phyloP scores from a whole-genome alignment of 2,797 vertebrate genomes.

The Hemitrygon akajei region DNA sequence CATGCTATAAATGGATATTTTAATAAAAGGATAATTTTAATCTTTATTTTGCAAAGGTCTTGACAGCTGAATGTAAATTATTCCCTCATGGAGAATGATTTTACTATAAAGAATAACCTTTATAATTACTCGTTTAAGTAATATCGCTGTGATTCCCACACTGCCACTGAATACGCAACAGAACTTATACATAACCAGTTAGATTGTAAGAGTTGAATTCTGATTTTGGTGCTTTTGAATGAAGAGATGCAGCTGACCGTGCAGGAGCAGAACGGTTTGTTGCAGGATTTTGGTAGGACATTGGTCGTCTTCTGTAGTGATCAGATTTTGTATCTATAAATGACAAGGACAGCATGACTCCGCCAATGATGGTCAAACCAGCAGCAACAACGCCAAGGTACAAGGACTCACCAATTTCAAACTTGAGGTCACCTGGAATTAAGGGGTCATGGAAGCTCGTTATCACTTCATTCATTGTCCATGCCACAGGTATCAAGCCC shows the following conservation, averaged over 20 bases:
- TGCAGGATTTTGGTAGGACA: constrained; percentile 55
- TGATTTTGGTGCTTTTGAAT: constrained; percentile 48
- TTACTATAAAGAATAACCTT: neutral
- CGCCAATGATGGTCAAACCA: constrained; percentile 72
- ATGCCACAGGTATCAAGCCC: constrained; percentile 75
- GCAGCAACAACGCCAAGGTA: constrained; percentile 80
- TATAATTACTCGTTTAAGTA: neutral
- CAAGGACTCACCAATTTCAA: constrained; percentile 81
- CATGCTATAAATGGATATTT: neutral
- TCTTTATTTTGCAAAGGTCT: neutral
- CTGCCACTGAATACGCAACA: neutral
- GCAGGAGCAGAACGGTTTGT: constrained; percentile 45
- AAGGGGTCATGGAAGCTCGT: constrained; percentile 73
- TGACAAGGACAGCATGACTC: constrained; percentile 73
- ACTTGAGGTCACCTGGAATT: constrained; percentile 75
- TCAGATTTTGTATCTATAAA: constrained; percentile 51
- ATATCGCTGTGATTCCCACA: neutral
- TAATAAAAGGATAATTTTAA: neutral
- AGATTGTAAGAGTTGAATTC: constrained; percentile 64
- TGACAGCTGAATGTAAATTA: neutral
- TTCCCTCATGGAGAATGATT: neutral
- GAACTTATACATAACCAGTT: constrained; percentile 62
- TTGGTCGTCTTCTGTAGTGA: constrained; percentile 40
- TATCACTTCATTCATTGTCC: constrained; percentile 86
- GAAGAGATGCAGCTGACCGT: constrained; percentile 23